Base-by-base conservation (phyloP, 2,113 vertebrate genomes). In the Emydura subglobosa region DNA sequence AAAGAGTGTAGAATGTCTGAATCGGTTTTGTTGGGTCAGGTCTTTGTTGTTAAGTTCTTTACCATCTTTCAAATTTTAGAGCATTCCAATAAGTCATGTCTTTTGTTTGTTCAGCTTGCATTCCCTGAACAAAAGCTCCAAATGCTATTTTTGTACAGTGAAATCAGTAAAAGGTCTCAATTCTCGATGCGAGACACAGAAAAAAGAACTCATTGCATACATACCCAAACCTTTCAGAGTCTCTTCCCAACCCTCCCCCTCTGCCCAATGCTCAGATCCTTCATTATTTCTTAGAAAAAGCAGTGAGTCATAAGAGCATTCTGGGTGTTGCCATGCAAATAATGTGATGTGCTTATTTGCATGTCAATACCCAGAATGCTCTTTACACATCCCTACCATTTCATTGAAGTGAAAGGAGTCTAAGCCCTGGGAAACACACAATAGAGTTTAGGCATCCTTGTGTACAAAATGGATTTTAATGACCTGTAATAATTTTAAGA, bases 11-110 rank as follows among this genome's bases (percentile, higher is more conserved):
- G 61, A 88, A 94, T 91, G 59, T 7, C 39, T 96, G 44, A 91
- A 82, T 92, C 95, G 2, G 44, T 94, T 94, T 49, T 92, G 72
- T 92, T 59, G 80, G 82, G 5, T 84, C 31, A 42, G 7, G 44
- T 83, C 61, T 94, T 91, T 92, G 24, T 59, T 22, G 86, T 87
- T 47, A 89, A 47, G 93, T 92, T 93, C 47, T 93, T 86, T 65
- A 19, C 10, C 27, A 22, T 92, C 47, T 95, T 95, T 94, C 72
- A 96, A 92, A 65, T 80, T 97, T 47, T 84, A 87, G 84, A 94
- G 50, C 5, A 47, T 93, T 92, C 57, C 68, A 3, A 3, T 82
- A 34, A 13, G 0, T 3, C 47, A 11, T 55, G 31, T 11, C 57
- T 95, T 89, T 91, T 92, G 65, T 91, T 95, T 91, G 65, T 83